phyloP scores from a whole-genome alignment of 64 coral and sea anemone species.

The Catalaphyllia jardinei region DNA sequence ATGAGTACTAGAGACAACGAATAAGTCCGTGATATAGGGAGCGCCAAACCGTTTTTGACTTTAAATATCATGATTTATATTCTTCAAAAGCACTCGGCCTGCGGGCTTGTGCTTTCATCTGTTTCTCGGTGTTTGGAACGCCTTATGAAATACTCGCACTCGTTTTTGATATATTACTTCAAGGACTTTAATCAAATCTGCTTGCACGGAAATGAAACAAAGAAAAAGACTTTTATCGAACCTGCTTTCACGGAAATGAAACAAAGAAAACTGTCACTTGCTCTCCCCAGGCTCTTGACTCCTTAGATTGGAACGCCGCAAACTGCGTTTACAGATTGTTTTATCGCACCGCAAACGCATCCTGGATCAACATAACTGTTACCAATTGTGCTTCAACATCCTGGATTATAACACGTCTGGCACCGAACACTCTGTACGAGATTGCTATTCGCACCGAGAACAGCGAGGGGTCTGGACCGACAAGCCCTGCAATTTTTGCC shows the following conservation, averaged over 20 bases:
- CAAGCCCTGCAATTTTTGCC: conserved; percentile 18
- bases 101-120: no score
- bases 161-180: no score
- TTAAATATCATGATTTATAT: no score
- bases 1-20: no score
- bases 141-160: no score
- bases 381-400: neutral
- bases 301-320: neutral
- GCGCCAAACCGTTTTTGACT: no score
- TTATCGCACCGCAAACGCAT: neutral
- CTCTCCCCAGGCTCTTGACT: neutral
- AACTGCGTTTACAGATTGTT: neutral
- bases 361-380: neutral
- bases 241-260: no score
- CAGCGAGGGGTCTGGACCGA: conserved; percentile 15
- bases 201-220: neutral
- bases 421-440: neutral
- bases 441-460: conserved; percentile 22
- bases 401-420: neutral
- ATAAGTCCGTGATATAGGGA: no score
- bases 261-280: neutral
- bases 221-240: no score
- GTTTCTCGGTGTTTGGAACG: no score
- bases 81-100: no score
- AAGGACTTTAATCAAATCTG: no score